These are phyloP conservation scores for Characodon lateralis DNA, from an alignment of 2,797 vertebrate species.

Conservation along the genomic window DNA sequence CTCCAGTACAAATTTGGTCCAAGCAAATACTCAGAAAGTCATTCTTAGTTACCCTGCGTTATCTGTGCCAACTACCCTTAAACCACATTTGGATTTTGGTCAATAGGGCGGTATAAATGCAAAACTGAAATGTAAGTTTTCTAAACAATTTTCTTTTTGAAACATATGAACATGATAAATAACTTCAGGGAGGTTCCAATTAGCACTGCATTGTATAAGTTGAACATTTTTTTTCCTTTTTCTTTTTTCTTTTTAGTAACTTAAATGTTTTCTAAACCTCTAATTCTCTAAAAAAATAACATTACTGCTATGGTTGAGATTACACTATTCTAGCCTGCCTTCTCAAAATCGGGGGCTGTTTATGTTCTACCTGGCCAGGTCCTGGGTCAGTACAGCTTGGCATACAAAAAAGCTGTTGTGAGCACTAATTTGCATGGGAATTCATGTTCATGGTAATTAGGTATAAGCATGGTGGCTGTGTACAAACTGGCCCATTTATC, in stretches of 20 bases:
- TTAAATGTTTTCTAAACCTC: not conserved
- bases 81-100: too few species aligned
- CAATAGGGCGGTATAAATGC: too few species aligned
- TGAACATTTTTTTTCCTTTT: too few species aligned
- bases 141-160: too few species aligned
- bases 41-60: too few species aligned
- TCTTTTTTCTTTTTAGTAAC: not conserved
- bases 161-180: too few species aligned
- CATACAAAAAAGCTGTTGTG: conserved; percentile 19
- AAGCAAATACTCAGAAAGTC: too few species aligned
- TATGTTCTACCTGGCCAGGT: not conserved
- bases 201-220: not conserved
- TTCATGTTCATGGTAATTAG: conserved; percentile 36
- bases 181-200: too few species aligned
- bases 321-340: conserved; percentile 22
- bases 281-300: not conserved
- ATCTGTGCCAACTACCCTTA: too few species aligned
- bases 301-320: conserved; percentile 1
- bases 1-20: too few species aligned
- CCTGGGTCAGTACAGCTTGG: conserved; percentile 12
- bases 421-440: conserved; percentile 34
- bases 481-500: conserved; percentile 38
- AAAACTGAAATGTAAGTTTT: too few species aligned
- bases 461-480: conserved; percentile 31
- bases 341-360: conserved; percentile 20